These are phyloP conservation scores for Apodemia duryi DNA, from an alignment of 2,888 invertebrate genomes.

Conservation along the genomic window DNA sequence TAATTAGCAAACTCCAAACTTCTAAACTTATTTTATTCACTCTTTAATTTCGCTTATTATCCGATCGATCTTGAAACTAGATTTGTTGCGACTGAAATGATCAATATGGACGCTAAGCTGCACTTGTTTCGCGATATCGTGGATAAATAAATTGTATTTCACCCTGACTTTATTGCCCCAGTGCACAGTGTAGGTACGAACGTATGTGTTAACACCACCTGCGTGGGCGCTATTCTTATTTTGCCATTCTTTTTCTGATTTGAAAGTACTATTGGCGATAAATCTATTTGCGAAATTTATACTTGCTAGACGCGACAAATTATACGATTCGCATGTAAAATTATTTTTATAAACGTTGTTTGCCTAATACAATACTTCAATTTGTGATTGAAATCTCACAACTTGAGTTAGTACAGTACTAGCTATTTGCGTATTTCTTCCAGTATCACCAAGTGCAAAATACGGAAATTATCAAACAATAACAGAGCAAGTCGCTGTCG, in stretches of 20 bases:
- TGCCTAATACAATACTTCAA: background rate
- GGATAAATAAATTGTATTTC: conserved; percentile 12
- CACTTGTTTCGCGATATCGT: conserved; percentile 6
- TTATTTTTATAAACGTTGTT: background rate
- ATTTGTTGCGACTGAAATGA: background rate
- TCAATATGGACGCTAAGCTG: conserved; percentile 8
- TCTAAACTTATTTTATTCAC: too few relatives aligned
- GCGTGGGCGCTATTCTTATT: background rate
- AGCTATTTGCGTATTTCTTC: too few relatives aligned
- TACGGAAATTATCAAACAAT: too few relatives aligned
- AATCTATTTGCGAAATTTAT: conserved; percentile 11
- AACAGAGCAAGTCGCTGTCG: too few relatives aligned
- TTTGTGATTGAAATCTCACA: background rate
- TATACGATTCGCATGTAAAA: background rate
- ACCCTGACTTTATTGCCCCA: conserved; percentile 9
- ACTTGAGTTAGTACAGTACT: background rate
- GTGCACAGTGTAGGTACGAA: background rate
- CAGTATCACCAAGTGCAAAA: too few relatives aligned
- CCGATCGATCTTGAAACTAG: background rate
- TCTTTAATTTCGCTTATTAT: background rate
- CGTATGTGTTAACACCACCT: conserved; percentile 10
- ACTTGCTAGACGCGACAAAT: background rate
- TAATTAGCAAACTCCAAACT: too few relatives aligned
- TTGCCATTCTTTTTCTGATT: conserved; percentile 4
- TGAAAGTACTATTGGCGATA: conserved; percentile 3